These are phyloP conservation scores for Ephestia elutella DNA, from an alignment of 1,140 invertebrate genomes.

Conservation along the genomic window DNA sequence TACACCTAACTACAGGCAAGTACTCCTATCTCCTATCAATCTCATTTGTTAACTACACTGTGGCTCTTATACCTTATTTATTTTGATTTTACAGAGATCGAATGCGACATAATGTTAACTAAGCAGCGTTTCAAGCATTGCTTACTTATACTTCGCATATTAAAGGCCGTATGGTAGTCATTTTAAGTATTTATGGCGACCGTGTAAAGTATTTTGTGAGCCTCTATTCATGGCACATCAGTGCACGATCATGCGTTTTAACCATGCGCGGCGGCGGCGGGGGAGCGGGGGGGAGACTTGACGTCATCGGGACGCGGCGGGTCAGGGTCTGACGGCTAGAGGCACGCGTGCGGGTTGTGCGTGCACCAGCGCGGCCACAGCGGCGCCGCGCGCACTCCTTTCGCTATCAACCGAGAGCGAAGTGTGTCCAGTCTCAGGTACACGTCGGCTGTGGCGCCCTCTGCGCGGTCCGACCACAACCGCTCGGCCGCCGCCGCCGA, in stretches of 20 bases:
- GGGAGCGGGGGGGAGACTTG: not conserved
- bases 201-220: not conserved
- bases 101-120: not conserved
- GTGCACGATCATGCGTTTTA: not conserved
- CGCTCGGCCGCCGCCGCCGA: constrained; percentile 82
- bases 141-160: not conserved
- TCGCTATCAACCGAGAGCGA: constrained; percentile 76
- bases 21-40: not conserved
- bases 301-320: not conserved
- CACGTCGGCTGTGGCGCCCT: constrained; percentile 70
- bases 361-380: constrained; percentile 85
- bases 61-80: not conserved
- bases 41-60: not conserved
- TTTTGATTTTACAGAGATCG: not conserved
- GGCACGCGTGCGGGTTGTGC: constrained; percentile 83
- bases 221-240: not conserved
- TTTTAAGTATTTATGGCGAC: not conserved
- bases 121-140: not conserved
- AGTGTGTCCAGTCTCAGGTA: constrained; percentile 80
- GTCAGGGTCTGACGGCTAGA: constrained; percentile 45
- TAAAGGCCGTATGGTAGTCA: not conserved
- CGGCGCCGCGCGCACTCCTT: constrained; percentile 80
- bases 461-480: constrained; percentile 64
- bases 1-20: not conserved
- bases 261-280: not conserved